phyloP scores from a whole-genome alignment of 64 coral and sea anemone genomes.

The Stylophora pistillata region DNA sequence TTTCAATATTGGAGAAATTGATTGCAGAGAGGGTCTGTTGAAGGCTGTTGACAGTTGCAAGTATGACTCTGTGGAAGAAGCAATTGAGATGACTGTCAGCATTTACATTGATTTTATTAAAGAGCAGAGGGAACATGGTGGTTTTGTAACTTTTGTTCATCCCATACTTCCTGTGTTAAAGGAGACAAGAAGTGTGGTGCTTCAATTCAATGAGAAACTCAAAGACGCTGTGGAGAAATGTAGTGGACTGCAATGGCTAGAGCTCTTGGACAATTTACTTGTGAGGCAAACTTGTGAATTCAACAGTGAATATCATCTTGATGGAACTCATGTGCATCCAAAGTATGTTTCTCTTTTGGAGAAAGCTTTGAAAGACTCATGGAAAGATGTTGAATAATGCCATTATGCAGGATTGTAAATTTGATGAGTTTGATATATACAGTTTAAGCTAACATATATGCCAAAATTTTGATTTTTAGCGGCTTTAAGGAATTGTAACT shows the following conservation, averaged over 20 bases:
- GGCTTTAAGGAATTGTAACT: too few relatives aligned
- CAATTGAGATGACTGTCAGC: slow-evolving; percentile 23
- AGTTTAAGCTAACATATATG: too few relatives aligned
- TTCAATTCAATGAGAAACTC: slow-evolving; percentile 48
- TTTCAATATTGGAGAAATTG: slow-evolving; percentile 68
- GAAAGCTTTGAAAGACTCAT: slow-evolving; percentile 35
- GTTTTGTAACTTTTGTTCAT: slow-evolving; percentile 45
- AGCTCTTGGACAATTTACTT: slow-evolving; percentile 51
- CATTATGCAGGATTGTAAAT: too few relatives aligned
- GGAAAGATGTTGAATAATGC: background rate
- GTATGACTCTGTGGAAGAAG: slow-evolving; percentile 58
- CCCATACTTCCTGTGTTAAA: slow-evolving; percentile 49
- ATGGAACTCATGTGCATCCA: slow-evolving; percentile 64
- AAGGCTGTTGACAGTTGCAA: slow-evolving; percentile 63
- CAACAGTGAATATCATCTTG: slow-evolving; percentile 32
- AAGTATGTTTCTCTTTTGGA: slow-evolving; percentile 63
- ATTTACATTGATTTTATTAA: slow-evolving; percentile 38
- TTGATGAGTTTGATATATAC: too few relatives aligned
- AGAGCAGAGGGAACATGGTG: background rate
- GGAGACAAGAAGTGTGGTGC: slow-evolving; percentile 37
- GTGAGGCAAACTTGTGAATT: slow-evolving; percentile 32
- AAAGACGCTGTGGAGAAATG: slow-evolving; percentile 22
- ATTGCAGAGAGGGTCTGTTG: slow-evolving; percentile 63
- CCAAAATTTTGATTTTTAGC: too few relatives aligned
- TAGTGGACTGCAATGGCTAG: slow-evolving; percentile 54